Conservation (phyloP, 2,888 invertebrate genomes). For the Melanophora roralis region DNA sequence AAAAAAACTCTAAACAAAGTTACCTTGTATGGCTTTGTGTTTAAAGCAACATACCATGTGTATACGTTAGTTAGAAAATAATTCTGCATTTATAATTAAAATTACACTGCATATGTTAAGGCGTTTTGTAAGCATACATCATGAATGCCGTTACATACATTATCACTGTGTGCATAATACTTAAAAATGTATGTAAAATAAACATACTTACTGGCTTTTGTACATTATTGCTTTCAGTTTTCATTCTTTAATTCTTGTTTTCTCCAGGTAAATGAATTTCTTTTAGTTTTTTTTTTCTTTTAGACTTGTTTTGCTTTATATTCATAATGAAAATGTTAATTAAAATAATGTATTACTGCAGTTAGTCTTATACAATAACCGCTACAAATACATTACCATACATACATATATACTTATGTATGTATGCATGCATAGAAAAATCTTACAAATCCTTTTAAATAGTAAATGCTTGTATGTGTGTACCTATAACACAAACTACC, state of each 20-base stretch:
- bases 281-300: conserved; percentile 61
- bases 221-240: conserved; percentile 71
- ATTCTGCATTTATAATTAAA: conserved; percentile 60
- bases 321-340: conserved; percentile 72
- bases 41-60: not conserved
- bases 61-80: conserved; percentile 41
- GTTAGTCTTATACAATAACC: conserved; percentile 52
- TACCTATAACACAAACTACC: conserved; percentile 8
- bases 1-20: conserved; percentile 38
- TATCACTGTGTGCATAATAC: conserved; percentile 15
- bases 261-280: conserved; percentile 66
- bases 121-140: conserved; percentile 51
- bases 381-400: not conserved
- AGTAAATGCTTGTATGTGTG: no score
- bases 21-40: conserved; percentile 38
- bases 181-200: conserved; percentile 39
- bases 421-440: no score
- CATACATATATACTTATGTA: no score
- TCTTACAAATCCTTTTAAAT: not conserved
- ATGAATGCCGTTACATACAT: conserved; percentile 4
- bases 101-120: conserved; percentile 62
- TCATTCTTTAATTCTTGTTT: conserved; percentile 69
- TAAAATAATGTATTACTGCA: conserved; percentile 73
- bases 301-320: conserved; percentile 66
- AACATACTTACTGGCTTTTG: conserved; percentile 58